Evolutionary conservation across 2,113 vertebrate species (phyloP), one percentile per base, ranked within the genome.

Genomic region (Scomber scombrus): DNA sequence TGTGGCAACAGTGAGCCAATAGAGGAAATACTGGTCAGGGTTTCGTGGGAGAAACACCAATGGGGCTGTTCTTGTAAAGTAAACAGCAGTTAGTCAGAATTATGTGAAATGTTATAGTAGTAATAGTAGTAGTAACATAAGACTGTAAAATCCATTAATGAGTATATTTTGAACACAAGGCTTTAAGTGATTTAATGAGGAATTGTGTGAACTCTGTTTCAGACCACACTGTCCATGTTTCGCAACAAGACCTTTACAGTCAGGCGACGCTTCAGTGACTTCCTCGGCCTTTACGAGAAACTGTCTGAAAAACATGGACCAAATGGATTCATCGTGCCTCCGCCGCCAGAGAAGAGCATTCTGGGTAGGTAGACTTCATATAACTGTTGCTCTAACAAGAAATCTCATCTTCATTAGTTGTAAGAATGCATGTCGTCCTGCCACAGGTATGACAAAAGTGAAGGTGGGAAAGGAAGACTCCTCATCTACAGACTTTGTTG

Each of bases 401-500:
- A 51, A n/a, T 61, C 2, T 75, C 0, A 19, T 29, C 50, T 29
- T 11, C 7, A 14, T 15, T 50, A 49, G 43, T 1, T 78, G 0
- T 66, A 46, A 76, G 49, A 68, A 54, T 21, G 9, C 5, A 5
- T 23, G 12, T 75, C 65, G n/a, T 76, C 70, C 76, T 46, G 12
- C 1, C 1, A 40, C 89, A 99, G 98, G 98, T 79, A 99, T 99
- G 98, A 99, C 98, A 55, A 99, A 99, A 95, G 93, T 99, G 75
- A 99, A 99, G 93, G 98, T 99, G 75, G 98, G 98, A 21, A 99
- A 99, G 84, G 98, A 99, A 85, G 98, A 99, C 71, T 97, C 97
- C 23, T 99, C 98, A 0, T 98, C 97, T 68, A 95, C 93, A 40
- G 98, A 99, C 92, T 99, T 99, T 93, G 94, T 98, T 7, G 98